Evolutionary conservation across 2,888 invertebrate genomes (phyloP).

Genomic region (Gymnocheta viridis): DNA sequence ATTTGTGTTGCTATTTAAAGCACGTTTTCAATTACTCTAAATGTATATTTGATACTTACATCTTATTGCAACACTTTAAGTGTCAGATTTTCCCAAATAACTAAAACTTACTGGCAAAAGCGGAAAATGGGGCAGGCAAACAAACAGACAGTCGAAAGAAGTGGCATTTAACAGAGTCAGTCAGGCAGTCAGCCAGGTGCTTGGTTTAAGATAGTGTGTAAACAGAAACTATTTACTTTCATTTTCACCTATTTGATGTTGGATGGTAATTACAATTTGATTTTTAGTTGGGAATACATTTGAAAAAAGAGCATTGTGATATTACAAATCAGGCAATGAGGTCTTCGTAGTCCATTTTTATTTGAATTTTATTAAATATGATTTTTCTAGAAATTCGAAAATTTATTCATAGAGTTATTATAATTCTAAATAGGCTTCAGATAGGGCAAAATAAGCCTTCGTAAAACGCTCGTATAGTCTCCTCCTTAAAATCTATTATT

Average conservation of each 20-base stretch:
- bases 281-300: neutral
- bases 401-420: too few species aligned
- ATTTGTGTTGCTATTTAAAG: conserved; percentile 53
- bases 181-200: neutral
- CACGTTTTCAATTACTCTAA: conserved; percentile 62
- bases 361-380: too few species aligned
- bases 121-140: neutral
- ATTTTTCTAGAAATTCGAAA: too few species aligned
- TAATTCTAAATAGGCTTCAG: too few species aligned
- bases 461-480: too few species aligned
- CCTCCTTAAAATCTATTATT: too few species aligned
- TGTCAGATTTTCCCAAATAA: conserved; percentile 18
- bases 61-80: neutral
- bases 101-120: neutral
- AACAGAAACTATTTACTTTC: neutral
- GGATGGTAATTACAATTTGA: neutral
- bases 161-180: neutral
- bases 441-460: too few species aligned
- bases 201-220: neutral
- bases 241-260: neutral
- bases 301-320: neutral
- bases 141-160: neutral
- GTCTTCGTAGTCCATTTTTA: too few species aligned
- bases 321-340: too few species aligned
- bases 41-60: conserved; percentile 12